Evolutionary conservation across 2,113 vertebrate species (phyloP).

Genomic region (Cavia porcellus): DNA sequence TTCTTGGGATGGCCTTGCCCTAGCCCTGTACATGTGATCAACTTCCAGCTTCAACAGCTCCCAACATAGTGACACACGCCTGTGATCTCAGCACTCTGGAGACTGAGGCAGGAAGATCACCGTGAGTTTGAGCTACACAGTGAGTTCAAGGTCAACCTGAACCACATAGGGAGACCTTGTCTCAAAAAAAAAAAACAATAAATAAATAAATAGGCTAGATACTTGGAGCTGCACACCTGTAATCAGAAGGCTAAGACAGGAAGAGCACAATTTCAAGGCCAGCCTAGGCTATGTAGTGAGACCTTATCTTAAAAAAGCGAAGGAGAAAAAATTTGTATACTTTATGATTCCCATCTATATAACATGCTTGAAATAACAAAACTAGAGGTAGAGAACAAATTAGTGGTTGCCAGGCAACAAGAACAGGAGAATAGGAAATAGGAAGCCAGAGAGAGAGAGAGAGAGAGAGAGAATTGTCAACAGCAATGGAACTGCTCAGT

Average conservation of each 20-base stretch:
- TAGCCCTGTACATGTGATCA: too few species aligned
- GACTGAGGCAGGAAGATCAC: background rate
- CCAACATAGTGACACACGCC: too few species aligned
- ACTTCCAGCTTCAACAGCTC: too few species aligned
- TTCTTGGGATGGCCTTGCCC: too few species aligned
- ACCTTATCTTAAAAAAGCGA: background rate
- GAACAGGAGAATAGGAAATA: conserved; percentile 38
- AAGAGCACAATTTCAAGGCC: background rate
- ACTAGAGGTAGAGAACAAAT: conserved; percentile 62
- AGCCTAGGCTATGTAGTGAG: background rate
- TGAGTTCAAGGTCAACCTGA: background rate
- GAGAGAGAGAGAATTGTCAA: background rate
- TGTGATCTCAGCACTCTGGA: background rate
- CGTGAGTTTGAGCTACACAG: background rate
- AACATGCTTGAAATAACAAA: conserved; percentile 61
- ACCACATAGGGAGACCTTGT: background rate
- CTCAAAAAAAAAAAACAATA: background rate
- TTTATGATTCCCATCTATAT: conserved; percentile 50
- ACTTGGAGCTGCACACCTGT: background rate
- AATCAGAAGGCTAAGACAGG: background rate
- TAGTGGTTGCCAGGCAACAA: conserved; percentile 63
- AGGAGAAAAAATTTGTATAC: conserved; percentile 8
- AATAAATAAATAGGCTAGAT: background rate
- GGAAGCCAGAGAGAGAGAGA: background rate
- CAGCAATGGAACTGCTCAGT: background rate